Base-by-base conservation (phyloP, 2,888 invertebrate genomes). In the Halocaridina rubra region DNA sequence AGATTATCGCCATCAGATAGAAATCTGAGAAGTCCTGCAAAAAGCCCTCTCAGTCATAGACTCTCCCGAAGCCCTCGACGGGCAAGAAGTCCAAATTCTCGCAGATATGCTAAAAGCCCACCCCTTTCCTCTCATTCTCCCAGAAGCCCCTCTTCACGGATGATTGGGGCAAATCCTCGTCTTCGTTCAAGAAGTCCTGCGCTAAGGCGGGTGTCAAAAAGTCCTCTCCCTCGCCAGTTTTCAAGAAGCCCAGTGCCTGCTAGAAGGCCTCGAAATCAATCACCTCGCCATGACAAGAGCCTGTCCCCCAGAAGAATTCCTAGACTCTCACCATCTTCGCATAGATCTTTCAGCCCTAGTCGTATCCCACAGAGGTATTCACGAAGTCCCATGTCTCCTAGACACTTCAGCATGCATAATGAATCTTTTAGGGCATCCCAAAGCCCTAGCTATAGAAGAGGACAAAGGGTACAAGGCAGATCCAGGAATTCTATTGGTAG, bases 271-370 rank as follows among this genome's bases (percentile, higher is more conserved):
- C 67, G 81, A 22, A 72, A 59, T 8, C 22, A 72, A 8, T 80
- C 80, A 13, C 80, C 80, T 27, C 80, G 33, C 19, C 59, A 33
- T 22, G 61, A 33, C 19, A 61, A 64, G 16, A 81, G 81, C 59
- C 81, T 61, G 19, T 69, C 76, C 24, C 81, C 76, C 1, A 59
- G 61, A 19, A 24, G 81, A 22, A 39, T 27, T 53, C 81, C 46
- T 22, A 81, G 76, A 24, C 19, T 29, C n/a, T 71, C 80, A 13
- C 81, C 81, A 30, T 19, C 57, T 22, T 69, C 81, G 1, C 77
- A 84, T 30, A 84, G 72, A 24, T 64, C 82, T 24, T 72, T 71
- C 61, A 84, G 78, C 22, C 78, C 82, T 69, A 59, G 39, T 7
- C 69, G 71, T 19, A 84, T 72, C 71, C 8, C 64, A 5, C 78